Conservation (phyloP, 2,888 invertebrate genomes). For the Isotomurus palustris region DNA sequence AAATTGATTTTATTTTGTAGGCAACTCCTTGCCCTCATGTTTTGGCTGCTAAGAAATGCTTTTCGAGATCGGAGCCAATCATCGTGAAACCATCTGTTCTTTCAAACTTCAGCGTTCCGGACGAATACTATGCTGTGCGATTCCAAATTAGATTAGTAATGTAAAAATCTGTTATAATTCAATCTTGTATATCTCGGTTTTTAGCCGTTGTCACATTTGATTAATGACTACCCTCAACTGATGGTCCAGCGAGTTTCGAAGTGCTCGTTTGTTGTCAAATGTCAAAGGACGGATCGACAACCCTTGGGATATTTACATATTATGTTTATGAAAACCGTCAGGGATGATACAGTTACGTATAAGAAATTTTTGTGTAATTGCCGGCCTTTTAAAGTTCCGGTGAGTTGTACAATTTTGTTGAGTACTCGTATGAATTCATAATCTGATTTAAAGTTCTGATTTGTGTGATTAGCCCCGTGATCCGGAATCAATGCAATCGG, state of each 20-base stretch:
- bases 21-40: slow-evolving; percentile 58
- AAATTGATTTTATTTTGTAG: not conserved
- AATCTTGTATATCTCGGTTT: slow-evolving; percentile 13
- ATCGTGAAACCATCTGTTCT: slow-evolving; percentile 60
- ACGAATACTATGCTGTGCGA: slow-evolving; percentile 56
- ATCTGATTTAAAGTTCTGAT: not conserved
- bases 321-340: slow-evolving; percentile 55
- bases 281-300: slow-evolving; percentile 61
- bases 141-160: not conserved
- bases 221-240: slow-evolving; percentile 57
- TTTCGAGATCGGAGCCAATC: slow-evolving; percentile 59
- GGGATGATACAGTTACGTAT: slow-evolving; percentile 49
- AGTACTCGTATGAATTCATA: too few relatives aligned
- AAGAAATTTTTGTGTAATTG: slow-evolving; percentile 60
- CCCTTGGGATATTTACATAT: slow-evolving; percentile 68
- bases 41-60: slow-evolving; percentile 61
- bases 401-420: too few relatives aligned
- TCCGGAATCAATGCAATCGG: slow-evolving; percentile 2
- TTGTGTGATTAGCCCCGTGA: slow-evolving; percentile 16
- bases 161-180: not conserved
- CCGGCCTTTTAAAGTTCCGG: slow-evolving; percentile 54
- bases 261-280: slow-evolving; percentile 66
- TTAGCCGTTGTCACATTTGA: slow-evolving; percentile 58
- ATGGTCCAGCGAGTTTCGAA: slow-evolving; percentile 67
- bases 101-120: slow-evolving; percentile 57